Evolutionary conservation across 2,888 invertebrate species (phyloP), one percentile per base, ranked within the genome.

Genomic region (Troides helena): DNA sequence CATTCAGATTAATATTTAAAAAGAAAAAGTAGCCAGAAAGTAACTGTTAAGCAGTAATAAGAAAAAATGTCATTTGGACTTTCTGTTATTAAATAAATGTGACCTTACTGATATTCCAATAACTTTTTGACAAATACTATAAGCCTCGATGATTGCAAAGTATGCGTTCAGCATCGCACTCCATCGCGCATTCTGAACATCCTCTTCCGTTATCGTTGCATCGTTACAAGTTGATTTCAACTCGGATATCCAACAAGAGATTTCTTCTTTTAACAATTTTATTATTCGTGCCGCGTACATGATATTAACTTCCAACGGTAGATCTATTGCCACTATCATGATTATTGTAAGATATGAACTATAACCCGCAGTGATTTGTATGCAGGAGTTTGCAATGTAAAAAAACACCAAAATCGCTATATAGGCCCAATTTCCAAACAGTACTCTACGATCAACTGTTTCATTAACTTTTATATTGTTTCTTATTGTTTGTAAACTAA

Each of bases 361-460:
- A 5, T 50, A 25, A 5, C 8, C 2, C 1, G 17, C 21, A 62
- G 7, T 23, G 7, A 36, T 21, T 69, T 69, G 58, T 23, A 69
- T 14, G 21, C 1, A 58, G 14, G n/a, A 18, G n/a, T 36, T 36
- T 1, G 36, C 8, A 10, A 66, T 3, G 58, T 66, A 62, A 62
- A 57, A 66, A 10, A 57, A 39, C 17, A 66, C 14, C 8, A 69
- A 3, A 0, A 58, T 18, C 0, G 46, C 17, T 4, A 23, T 30
- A 21, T 36, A 57, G 6, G 58, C 12, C 69, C 69, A 69, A 58
- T 69, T 69, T 53, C 21, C 62, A 14, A 53, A 58, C 6, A 66
- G 5, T n/a, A 59, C 39, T 17, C 17, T 43, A 1, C 36, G 43
- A 0, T 50, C 43, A 8, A 46, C 25, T 3, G 8, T 50, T 18